These are phyloP conservation scores for Gadus chalcogrammus DNA, from an alignment of 2,113 vertebrate genomes.

Conservation along the genomic window DNA sequence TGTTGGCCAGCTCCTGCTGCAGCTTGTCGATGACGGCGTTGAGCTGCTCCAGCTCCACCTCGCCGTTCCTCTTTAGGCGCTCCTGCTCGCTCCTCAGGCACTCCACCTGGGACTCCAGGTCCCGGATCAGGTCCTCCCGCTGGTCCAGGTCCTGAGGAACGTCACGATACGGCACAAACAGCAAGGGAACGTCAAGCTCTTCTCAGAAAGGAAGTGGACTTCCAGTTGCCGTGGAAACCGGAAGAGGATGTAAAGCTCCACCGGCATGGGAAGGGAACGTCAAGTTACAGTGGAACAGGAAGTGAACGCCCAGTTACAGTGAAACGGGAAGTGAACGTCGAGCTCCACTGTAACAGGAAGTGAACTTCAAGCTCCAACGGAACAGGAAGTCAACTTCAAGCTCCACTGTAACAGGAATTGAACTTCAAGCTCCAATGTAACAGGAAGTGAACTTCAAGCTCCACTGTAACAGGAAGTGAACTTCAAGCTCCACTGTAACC, in stretches of 20 bases:
- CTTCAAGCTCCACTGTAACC: not conserved
- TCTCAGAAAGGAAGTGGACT: not conserved
- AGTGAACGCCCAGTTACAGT: not conserved
- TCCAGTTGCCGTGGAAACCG: constrained; percentile 4
- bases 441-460: constrained; percentile 5
- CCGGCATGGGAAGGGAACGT: not conserved
- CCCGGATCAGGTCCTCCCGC: constrained; percentile 79
- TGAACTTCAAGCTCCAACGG: not conserved
- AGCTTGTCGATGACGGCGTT: constrained; percentile 92
- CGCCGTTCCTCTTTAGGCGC: constrained; percentile 75
- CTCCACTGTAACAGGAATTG: not conserved
- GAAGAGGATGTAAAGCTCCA: not conserved
- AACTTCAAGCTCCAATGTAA: not conserved
- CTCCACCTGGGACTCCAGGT: constrained; percentile 86
- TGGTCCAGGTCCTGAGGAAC: constrained; percentile 76
- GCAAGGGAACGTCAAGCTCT: not conserved
- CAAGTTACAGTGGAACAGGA: not conserved
- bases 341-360: not conserved
- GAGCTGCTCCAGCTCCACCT: constrained; percentile 88
- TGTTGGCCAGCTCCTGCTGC: constrained; percentile 85
- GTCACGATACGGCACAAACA: not conserved
- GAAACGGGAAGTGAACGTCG: constrained; percentile 4
- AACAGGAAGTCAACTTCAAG: constrained; percentile 3
- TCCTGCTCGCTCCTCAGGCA: constrained; percentile 86
- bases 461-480: not conserved